Conservation (phyloP, 2,888 invertebrate genomes). For the Gonocerus acuteangulatus region DNA sequence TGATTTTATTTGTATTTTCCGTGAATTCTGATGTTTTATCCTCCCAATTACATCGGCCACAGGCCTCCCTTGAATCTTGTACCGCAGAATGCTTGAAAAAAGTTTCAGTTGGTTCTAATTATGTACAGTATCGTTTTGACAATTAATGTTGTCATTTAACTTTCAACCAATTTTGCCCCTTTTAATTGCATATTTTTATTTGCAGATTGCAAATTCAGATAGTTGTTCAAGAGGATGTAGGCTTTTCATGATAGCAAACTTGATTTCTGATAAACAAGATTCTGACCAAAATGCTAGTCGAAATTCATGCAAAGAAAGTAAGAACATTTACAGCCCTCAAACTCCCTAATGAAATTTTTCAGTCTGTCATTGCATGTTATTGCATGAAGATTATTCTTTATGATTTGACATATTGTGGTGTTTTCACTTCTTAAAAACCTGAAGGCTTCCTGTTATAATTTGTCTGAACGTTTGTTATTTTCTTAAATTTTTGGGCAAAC, state of each 20-base stretch:
- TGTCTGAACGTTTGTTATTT: too few species aligned
- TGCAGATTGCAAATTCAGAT: conserved; percentile 31
- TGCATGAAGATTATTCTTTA: too few species aligned
- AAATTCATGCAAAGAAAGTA: conserved; percentile 30
- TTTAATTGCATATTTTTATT: neutral
- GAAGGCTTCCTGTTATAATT: too few species aligned
- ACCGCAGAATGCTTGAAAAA: conserved; percentile 17
- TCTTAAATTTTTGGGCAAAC: too few species aligned
- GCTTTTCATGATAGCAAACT: conserved; percentile 30
- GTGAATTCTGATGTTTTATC: conserved; percentile 9
- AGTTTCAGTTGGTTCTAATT: conserved; percentile 13
- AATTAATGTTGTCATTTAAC: neutral
- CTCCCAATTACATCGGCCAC: neutral
- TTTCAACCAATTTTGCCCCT: neutral
- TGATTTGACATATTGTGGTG: too few species aligned
- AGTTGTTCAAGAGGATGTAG: conserved; percentile 35
- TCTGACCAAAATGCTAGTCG: conserved; percentile 26
- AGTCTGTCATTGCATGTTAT: too few species aligned
- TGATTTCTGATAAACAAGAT: conserved; percentile 26
- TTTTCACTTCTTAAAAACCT: too few species aligned
- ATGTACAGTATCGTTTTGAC: conserved; percentile 3
- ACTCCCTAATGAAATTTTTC: too few species aligned
- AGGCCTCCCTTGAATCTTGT: conserved; percentile 2
- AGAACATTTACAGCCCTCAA: neutral
- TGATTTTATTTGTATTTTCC: conserved; percentile 14